Base-by-base conservation (phyloP, 2,113 vertebrate species). In the Dasyprocta punctata region DNA sequence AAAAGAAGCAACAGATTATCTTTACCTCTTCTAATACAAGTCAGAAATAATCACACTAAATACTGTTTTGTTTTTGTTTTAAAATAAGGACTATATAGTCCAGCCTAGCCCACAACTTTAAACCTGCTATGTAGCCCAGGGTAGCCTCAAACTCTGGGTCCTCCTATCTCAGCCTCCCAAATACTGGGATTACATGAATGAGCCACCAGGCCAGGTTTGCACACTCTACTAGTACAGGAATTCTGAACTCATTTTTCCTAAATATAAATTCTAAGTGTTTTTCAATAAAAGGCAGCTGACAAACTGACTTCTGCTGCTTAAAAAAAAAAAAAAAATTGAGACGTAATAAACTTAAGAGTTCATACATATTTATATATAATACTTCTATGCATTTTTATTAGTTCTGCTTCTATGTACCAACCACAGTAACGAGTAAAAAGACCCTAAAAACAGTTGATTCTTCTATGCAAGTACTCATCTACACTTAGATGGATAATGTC, bases 401-500 rank as follows among this genome's bases (percentile, higher is more conserved):
- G 17, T 88, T 92, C 63, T 96, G 33, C 13, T 95, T 91, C 33
- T 86, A 38, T 49, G 30, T 84, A 80, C 30, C 24, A 96, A 78
- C 56, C 44, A 94, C 60, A 89, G 10, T 47, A 90, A 96, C 52
- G 47, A 83, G 44, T 86, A 33, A 92, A 92, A 93, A 87, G 47
- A 85, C 10, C 80, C 83, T 73, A 81, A 96, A 82, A 93, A 65
- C 11, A 80, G 52, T 10, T 78, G 73, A 65, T 81, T 80, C 36
- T 89, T 93, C 89, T 78, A 78, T 65, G 10, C 14, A 95, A 90
- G 14, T 83, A 81, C 61, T 17, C 54, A 41, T 38, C 10, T 88
- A 26, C 30, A 52, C 77, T 54, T 89, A 94, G n/a, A 33, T 17
- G 84, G 38, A 77, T 14, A 96, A 56, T 56, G 58, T 63, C 41